Base-by-base conservation (phyloP, 2,797 vertebrate species). In the Amphiprion clarkii region DNA sequence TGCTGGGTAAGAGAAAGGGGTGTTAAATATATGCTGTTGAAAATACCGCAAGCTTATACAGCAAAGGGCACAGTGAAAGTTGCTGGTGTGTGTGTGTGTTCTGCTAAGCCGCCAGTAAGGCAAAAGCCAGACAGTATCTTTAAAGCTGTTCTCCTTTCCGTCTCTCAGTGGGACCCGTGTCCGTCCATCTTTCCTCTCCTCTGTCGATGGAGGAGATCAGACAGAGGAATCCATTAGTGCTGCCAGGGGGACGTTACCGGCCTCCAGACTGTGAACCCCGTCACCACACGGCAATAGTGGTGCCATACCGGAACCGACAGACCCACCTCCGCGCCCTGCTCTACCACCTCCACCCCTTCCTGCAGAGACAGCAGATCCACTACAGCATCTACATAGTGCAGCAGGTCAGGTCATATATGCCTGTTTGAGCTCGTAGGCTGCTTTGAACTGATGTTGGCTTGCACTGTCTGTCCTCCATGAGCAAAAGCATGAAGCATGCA, bases 321-420 rank as follows among this genome's bases (percentile, higher is more conserved):
- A 94, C 89, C 0, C 98, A 99, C 91, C 96, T 99, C 25, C 95
- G 96, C 0, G 92, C 97, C 40, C 94, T 99, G 25, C 97, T 99
- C 17, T 99, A 99, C 88, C 96, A 99, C 92, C 95, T 99, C 74
- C 98, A 99, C 84, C 98, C 98, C 6, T 98, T 98, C 88, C 94
- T 99, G 59, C 98, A 99, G 89, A 95, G 98, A 59, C 98, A 99
- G 89, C 97, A 99, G 94, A 95, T 99, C 7, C 97, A 98, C 51
- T 99, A 99, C 9, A 95, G 96, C 87, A 98, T 99, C 91, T 99
- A 99, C n/a, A 96, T 99, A 0, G 95, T 99, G n/a, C 97, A 99
- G 80, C 98, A 99, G 97, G 98, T 98, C 83, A 82, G 65, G 10
- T 14, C 21, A 16, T 76, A n/a, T 40, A 1, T 63, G 12, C 51